These are phyloP conservation scores for Penaeus chinensis DNA, from an alignment of 1,140 invertebrate species.

Conservation along the genomic window DNA sequence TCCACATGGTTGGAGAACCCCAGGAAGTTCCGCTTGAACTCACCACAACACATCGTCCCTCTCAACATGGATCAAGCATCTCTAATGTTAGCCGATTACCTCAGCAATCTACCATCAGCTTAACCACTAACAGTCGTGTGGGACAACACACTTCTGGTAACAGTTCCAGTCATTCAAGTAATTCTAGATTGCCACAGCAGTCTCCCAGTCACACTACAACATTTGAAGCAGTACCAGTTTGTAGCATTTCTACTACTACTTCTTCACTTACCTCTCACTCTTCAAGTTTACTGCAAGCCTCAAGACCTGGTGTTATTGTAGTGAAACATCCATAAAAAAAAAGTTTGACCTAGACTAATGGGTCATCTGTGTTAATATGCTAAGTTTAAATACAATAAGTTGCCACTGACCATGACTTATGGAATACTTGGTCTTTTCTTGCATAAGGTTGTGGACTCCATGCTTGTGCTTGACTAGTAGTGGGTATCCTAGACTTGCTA, in stretches of 20 bases:
- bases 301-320: conserved; percentile 63
- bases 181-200: conserved; percentile 26
- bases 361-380: conserved; percentile 52
- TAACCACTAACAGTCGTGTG: conserved; percentile 36
- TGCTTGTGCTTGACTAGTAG: conserved; percentile 44
- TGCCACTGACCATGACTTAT: conserved; percentile 20
- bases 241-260: conserved; percentile 49
- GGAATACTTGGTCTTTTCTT: conserved; percentile 36
- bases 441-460: conserved; percentile 30
- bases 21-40: conserved; percentile 64
- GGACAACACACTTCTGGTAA: neutral
- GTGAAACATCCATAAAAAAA: conserved; percentile 62
- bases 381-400: conserved; percentile 36
- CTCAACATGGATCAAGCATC: conserved; percentile 24
- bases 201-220: conserved; percentile 11
- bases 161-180: neutral
- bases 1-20: conserved; percentile 61
- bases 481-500: conserved; percentile 34
- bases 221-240: conserved; percentile 32
- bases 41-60: conserved; percentile 58
- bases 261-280: conserved; percentile 29
- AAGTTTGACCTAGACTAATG: neutral
- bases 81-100: conserved; percentile 26
- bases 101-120: conserved; percentile 44
- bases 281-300: conserved; percentile 47